A percentile compares a stretch with the other conserved stretches of the same genome.
Conservation (phyloP, 2,113 vertebrate species). For the Paratilapia polleni region DNA sequence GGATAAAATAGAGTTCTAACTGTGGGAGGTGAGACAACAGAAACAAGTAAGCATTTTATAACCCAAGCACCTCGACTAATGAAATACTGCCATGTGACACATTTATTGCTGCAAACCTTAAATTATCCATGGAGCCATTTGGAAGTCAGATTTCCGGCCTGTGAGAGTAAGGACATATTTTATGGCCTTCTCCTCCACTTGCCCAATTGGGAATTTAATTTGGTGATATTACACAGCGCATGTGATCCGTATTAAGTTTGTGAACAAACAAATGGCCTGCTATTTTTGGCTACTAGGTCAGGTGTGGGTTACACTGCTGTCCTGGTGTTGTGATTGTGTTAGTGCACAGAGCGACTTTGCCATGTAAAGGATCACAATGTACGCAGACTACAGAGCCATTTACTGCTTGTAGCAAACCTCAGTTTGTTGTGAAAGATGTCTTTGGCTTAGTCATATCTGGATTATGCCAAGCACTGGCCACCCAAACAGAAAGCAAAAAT, state of each 20-base stretch:
- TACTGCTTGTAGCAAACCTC: neutral
- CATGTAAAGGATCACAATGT: slow-evolving; percentile 3
- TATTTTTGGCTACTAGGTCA: slow-evolving; percentile 46
- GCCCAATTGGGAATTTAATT: slow-evolving; percentile 46
- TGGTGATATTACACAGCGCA: slow-evolving; percentile 34
- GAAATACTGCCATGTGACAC: slow-evolving; percentile 65
- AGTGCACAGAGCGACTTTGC: slow-evolving; percentile 13
- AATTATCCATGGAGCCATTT: slow-evolving; percentile 64
- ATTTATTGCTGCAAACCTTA: slow-evolving; percentile 66
- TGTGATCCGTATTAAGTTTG: slow-evolving; percentile 45
- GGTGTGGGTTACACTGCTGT: slow-evolving; percentile 30
- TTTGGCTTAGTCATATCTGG: slow-evolving; percentile 19
- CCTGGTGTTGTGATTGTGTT: slow-evolving; percentile 27
- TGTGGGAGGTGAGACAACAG: slow-evolving; percentile 70
- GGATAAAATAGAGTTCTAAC: slow-evolving; percentile 46
- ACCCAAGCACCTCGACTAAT: slow-evolving; percentile 42
- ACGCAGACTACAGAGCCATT: neutral
- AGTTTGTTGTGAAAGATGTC: slow-evolving; percentile 38
- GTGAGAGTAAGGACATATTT: slow-evolving; percentile 50
- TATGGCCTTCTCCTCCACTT: slow-evolving; percentile 37
- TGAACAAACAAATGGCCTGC: slow-evolving; percentile 54
- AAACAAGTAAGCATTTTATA: slow-evolving; percentile 61
- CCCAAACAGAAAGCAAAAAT: slow-evolving; percentile 29
- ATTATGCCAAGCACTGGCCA: slow-evolving; percentile 23
- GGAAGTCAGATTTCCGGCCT: slow-evolving; percentile 62